Evolutionary conservation across 2,797 vertebrate species (phyloP).

Genomic region (Sebastiscus tertius): DNA sequence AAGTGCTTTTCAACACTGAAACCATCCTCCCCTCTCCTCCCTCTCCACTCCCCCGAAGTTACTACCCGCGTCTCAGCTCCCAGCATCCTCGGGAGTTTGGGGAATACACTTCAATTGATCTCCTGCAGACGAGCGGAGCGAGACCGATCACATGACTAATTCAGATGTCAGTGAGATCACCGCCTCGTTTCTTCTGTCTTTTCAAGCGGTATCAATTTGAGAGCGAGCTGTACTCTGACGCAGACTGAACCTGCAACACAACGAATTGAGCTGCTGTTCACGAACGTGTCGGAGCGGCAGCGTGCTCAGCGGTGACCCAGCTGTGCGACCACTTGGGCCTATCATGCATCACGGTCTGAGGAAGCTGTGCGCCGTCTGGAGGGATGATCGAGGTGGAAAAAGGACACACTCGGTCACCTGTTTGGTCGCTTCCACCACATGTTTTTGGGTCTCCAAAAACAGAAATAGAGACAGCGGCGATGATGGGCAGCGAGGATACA

Average conservation of each 20-base stretch:
- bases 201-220: slow-evolving; percentile 20
- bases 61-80: slow-evolving; percentile 44
- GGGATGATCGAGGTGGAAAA: slow-evolving; percentile 7
- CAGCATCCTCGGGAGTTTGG: slow-evolving; percentile 52
- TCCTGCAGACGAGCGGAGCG: slow-evolving; percentile 43
- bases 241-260: slow-evolving; percentile 18
- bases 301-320: slow-evolving; percentile 25
- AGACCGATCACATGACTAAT: slow-evolving; percentile 62
- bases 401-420: slow-evolving; percentile 37
- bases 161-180: slow-evolving; percentile 50
- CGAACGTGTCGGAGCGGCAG: background rate
- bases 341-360: slow-evolving; percentile 25
- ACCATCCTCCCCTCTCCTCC: slow-evolving; percentile 12
- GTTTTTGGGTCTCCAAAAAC: background rate
- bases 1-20: slow-evolving; percentile 59
- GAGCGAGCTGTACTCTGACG: background rate
- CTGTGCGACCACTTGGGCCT: background rate
- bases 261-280: slow-evolving; percentile 17
- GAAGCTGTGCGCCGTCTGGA: background rate
- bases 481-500: slow-evolving; percentile 23
- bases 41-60: slow-evolving; percentile 12
- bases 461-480: slow-evolving; percentile 48
- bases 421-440: slow-evolving; percentile 4
- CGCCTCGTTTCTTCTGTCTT: slow-evolving; percentile 26
- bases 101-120: slow-evolving; percentile 64